phyloP scores from a whole-genome alignment of 1,140 invertebrate species.

The Pseudoatta argentina region DNA sequence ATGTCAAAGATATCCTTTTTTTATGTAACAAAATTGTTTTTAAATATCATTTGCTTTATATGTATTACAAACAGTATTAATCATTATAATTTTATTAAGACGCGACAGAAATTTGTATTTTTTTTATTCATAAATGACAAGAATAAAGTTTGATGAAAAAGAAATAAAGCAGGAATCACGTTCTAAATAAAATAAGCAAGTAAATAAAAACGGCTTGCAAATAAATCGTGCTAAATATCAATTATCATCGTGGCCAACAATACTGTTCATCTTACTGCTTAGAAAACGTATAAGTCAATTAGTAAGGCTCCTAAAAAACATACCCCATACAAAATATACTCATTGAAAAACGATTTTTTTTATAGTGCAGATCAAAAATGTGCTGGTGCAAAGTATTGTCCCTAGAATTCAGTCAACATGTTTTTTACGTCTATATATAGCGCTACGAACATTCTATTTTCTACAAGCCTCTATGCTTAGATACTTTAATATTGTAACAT shows the following conservation, averaged over 20 bases:
- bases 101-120: not conserved
- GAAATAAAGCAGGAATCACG: not conserved
- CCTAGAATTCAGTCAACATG: slow-evolving; percentile 85
- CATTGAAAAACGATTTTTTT: slow-evolving; percentile 78
- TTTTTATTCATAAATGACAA: not conserved
- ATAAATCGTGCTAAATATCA: slow-evolving; percentile 1
- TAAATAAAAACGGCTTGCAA: not conserved
- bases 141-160: not conserved
- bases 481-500: slow-evolving; percentile 24
- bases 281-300: slow-evolving; percentile 79
- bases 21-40: not conserved
- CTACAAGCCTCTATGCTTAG: slow-evolving; percentile 60
- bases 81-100: not conserved
- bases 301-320: slow-evolving; percentile 80
- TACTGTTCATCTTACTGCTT: slow-evolving; percentile 77
- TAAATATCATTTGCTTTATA: slow-evolving; percentile 12
- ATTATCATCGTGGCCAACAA: slow-evolving; percentile 75
- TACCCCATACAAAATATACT: slow-evolving; percentile 78
- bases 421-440: slow-evolving; percentile 63
- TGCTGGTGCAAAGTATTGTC: slow-evolving; percentile 83
- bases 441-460: slow-evolving; percentile 47
- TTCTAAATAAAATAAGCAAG: not conserved
- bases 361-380: slow-evolving; percentile 83
- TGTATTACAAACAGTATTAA: slow-evolving; percentile 2
- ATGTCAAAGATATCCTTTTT: not conserved